Conservation (phyloP, 2,113 vertebrate species). For the Gulo gulo region DNA sequence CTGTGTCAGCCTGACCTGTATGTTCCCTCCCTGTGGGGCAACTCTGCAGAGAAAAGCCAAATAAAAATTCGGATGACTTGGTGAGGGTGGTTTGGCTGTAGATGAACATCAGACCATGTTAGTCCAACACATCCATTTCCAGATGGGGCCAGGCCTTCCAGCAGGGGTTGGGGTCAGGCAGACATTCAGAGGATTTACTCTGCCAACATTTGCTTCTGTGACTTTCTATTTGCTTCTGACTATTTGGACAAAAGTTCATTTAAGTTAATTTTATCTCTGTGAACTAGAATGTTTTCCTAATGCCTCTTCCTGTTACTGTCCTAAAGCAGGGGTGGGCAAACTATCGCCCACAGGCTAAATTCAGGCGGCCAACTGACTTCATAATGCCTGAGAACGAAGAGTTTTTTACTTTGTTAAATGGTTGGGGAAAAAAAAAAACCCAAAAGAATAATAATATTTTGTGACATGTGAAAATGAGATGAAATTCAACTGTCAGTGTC, state of each 20-base stretch:
- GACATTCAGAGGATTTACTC: background rate
- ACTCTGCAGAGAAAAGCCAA: background rate
- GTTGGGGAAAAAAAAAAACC: background rate
- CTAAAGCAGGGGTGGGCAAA: background rate
- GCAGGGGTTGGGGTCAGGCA: background rate
- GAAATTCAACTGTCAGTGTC: background rate
- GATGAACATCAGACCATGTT: background rate
- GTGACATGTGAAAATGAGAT: background rate
- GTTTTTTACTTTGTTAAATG: background rate
- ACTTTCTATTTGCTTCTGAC: background rate
- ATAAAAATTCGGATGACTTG: background rate
- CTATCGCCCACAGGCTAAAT: background rate
- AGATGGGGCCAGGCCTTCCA: background rate
- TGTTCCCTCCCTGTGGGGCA: background rate
- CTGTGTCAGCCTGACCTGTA: background rate
- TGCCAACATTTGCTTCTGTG: background rate
- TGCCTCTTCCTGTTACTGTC: background rate
- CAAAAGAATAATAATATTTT: background rate
- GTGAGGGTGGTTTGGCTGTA: background rate
- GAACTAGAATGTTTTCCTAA: background rate
- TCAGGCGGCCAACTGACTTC: background rate
- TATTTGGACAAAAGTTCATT: background rate
- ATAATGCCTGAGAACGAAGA: background rate
- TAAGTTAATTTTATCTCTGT: background rate
- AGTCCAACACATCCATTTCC: background rate